Evolutionary conservation across 2,113 vertebrate species (phyloP), one percentile per base, ranked within the genome.

Genomic region (Atlantisia rogersi): DNA sequence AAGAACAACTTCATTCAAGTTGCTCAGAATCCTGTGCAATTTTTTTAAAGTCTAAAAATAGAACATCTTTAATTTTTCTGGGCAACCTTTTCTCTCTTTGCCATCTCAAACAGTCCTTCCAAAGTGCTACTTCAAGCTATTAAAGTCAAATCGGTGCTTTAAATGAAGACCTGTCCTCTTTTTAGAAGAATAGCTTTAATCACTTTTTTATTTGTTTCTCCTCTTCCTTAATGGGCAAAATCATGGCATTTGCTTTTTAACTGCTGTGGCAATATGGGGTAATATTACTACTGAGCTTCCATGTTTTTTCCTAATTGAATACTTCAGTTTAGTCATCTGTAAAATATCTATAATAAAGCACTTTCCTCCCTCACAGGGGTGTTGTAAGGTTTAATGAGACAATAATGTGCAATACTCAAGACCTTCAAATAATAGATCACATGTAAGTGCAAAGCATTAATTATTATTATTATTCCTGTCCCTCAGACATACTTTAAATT

Each of bases 361-460:
- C 32, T 96, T 95, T 77, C 63, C 42, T 88, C 48, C 58, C 67
- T 96, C 93, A 92, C 76, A 87, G 40, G 91, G 31, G 55, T 85
- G 39, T 81, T 89, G 52, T 92, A 92, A 91, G 35, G n/a, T 82
- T 92, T 97, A 95, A 96, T 90, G 79, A 68, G 84, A 92, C 82
- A 96, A 94, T 94, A 95, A 92, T 56, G 29, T 89, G 56, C n/a
- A 79, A 15, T 67, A 82, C 58, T 90, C 55, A 90, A 77, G 55
- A 94, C 77, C 52, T 85, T 75, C 55, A 94, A 46, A 68, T 77
- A 93, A 86, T 42, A 96, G 52, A 62, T 94, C 52, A 79, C 0
- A 0, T 73, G 12, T 35, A 86, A 79, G 8, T 53, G 31, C 44
- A 94, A 91, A 92, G 5, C 60, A 94, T 88, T 91, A 95, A 84